phyloP scores from a whole-genome alignment of 1,140 invertebrate genomes.

The Zaprionus capensis region DNA sequence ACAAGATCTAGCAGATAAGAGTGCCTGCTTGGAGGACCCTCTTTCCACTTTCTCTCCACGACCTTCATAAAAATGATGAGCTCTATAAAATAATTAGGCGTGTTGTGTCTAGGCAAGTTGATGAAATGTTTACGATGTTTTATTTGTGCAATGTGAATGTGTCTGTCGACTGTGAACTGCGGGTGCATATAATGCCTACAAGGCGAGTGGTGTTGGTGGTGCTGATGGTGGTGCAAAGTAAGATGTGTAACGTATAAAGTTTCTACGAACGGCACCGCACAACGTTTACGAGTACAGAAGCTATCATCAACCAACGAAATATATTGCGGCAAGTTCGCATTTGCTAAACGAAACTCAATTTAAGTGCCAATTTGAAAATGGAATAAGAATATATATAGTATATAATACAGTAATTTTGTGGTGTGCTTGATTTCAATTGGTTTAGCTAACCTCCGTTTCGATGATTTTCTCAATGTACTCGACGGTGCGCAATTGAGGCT shows the following conservation, averaged over 20 bases:
- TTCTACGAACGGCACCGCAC: conserved; percentile 20
- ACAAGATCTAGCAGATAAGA: conserved; percentile 41
- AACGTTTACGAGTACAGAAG: conserved; percentile 56
- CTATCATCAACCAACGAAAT: conserved; percentile 37
- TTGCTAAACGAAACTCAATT: conserved; percentile 55
- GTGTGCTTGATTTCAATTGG: conserved; percentile 9
- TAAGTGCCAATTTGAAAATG: conserved; percentile 58
- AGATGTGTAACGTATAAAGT: conserved; percentile 24
- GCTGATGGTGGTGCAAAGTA: conserved; percentile 53
- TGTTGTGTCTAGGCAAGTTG: conserved; percentile 23
- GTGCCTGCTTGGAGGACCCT: neutral
- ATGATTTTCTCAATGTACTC: conserved; percentile 97
- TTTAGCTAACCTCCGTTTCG: conserved; percentile 93
- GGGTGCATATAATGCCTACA: conserved; percentile 7
- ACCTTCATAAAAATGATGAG: conserved; percentile 57
- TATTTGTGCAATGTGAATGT: conserved; percentile 37
- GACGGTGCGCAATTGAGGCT: conserved; percentile 93
- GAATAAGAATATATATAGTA: conserved; percentile 1
- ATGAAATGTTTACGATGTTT: conserved; percentile 42
- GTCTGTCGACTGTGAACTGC: conserved; percentile 26
- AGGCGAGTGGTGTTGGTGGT: neutral
- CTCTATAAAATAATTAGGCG: conserved; percentile 77
- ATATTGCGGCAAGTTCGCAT: conserved; percentile 32
- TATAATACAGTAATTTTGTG: conserved; percentile 51
- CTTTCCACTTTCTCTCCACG: neutral